phyloP scores from a whole-genome alignment of 92 coral and sea anemone genomes.

The Epizoanthus rinbou region DNA sequence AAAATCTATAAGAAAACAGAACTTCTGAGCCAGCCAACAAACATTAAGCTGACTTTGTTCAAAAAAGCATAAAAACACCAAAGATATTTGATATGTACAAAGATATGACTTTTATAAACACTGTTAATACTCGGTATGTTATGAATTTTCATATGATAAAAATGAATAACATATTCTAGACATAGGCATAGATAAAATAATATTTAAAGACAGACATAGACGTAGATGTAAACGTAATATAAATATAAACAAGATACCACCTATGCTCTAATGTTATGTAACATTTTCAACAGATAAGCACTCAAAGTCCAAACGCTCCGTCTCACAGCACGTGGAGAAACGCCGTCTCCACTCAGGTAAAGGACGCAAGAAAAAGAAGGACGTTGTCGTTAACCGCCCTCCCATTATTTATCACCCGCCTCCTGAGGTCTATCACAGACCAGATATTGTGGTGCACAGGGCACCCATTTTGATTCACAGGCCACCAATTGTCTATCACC shows the following conservation, averaged over 20 bases:
- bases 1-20: no score
- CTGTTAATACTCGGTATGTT: no score
- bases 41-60: no score
- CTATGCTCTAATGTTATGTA: neutral
- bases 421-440: slow-evolving; percentile 98
- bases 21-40: no score
- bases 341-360: slow-evolving; percentile 40
- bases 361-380: slow-evolving; percentile 86
- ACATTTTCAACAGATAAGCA: slow-evolving; percentile 2
- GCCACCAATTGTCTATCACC: slow-evolving; percentile 98
- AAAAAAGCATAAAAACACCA: no score
- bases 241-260: no score
- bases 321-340: slow-evolving; percentile 41
- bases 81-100: no score
- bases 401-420: slow-evolving; percentile 99
- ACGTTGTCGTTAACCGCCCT: slow-evolving; percentile 98
- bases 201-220: no score
- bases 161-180: no score
- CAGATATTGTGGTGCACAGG: slow-evolving; percentile 97
- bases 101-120: no score
- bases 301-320: slow-evolving; percentile 22
- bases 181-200: neutral
- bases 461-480: slow-evolving; percentile 98
- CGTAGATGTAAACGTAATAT: no score
- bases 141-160: no score